Conservation (phyloP, 2,888 invertebrate species). For the Archips xylosteana region DNA sequence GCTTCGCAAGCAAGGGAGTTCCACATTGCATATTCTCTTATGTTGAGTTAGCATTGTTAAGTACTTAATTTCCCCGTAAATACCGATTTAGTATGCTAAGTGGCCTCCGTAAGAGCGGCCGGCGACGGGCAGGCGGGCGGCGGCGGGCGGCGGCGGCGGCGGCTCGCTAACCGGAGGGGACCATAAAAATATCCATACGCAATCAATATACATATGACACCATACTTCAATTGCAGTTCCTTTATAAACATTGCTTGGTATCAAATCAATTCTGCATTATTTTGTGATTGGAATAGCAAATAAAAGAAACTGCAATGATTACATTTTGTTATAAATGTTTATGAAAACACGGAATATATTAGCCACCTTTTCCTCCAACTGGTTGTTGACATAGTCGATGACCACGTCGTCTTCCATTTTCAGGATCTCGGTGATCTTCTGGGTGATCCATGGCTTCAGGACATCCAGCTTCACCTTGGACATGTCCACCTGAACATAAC, state of each 20-base stretch:
- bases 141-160: slow-evolving; percentile 64
- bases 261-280: slow-evolving; percentile 12
- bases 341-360: slow-evolving; percentile 51
- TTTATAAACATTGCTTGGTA: slow-evolving; percentile 49
- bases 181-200: slow-evolving; percentile 86
- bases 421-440: slow-evolving; percentile 97
- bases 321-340: slow-evolving; percentile 69
- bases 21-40: slow-evolving; percentile 66
- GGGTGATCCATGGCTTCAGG: slow-evolving; percentile 99
- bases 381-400: slow-evolving; percentile 99
- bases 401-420: slow-evolving; percentile 99
- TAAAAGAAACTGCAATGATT: slow-evolving; percentile 84
- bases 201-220: slow-evolving; percentile 83
- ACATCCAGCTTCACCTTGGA: slow-evolving; percentile 98
- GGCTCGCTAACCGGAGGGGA: slow-evolving; percentile 82
- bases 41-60: slow-evolving; percentile 77
- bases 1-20: slow-evolving; percentile 61
- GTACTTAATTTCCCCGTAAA: slow-evolving; percentile 84
- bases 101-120: slow-evolving; percentile 79
- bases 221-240: slow-evolving; percentile 82
- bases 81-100: slow-evolving; percentile 84
- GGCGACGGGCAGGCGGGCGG: slow-evolving; percentile 72
- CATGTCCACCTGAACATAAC: slow-evolving; percentile 93
- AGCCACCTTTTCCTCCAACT: slow-evolving; percentile 96
- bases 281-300: slow-evolving; percentile 3